Base-by-base conservation (phyloP, 2,888 invertebrate genomes). In the Patella ulyssiponensis region DNA sequence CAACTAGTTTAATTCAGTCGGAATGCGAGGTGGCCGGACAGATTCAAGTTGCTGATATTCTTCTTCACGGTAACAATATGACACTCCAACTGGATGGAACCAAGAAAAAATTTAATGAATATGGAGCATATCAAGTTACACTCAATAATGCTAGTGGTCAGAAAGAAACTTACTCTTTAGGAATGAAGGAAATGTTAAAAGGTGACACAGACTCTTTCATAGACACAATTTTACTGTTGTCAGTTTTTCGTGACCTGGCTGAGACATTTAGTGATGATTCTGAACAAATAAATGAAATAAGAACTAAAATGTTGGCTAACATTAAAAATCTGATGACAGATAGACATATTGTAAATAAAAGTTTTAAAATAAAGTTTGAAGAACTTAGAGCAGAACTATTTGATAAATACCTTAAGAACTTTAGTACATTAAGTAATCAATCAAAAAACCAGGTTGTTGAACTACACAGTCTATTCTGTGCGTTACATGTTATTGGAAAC, bases 381-480 rank as follows among this genome's bases (percentile, higher is more conserved):
- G 56, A 56, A 17, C 56, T 56, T 56, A 56, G 56, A 56, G n/a
- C 14, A n/a, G 56, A 56, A 14, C n/a, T 56, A n/a, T 56, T 56
- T 56, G 56, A 56, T 17, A 56, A 56, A 56, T n/a, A 56, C n/a
- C n/a, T 56, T 17, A n/a, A 56, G n/a, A 56, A 14, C 14, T 56
- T 17, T 56, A 56, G n/a, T 17, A 56, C 15, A 14, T 17, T 56
- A 56, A 56, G 56, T 14, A n/a, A 56, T 56, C 33, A 56, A n/a
- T 56, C 15, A 56, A n/a, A 56, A 56, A 56, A 56, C 14, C 14
- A 56, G 56, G 56, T 56, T 14, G n/a, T 56, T 56, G 56, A 56
- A n/a, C 56, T 56, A 56, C 56, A 56, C n/a, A n/a, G 56, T 56
- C 56, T 56, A n/a, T 56, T 56, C 33, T 56, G 56, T 56, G 56